phyloP scores from a whole-genome alignment of 2,113 vertebrate genomes.

The Laterallus jamaicensis region DNA sequence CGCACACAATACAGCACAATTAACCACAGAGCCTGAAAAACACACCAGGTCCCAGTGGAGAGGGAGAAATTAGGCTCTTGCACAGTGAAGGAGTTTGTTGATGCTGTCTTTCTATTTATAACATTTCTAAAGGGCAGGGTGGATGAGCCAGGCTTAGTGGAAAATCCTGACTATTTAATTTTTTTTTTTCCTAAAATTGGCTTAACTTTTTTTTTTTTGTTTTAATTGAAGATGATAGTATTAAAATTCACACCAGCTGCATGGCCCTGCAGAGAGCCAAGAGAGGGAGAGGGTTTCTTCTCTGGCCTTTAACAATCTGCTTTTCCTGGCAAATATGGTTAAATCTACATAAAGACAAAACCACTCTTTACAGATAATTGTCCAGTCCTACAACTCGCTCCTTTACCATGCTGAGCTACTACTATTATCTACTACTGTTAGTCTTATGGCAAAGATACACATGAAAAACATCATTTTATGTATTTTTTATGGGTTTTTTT shows the following conservation, averaged over 20 bases:
- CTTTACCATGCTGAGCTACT: background rate
- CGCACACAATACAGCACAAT: slow-evolving; percentile 83
- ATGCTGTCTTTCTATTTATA: slow-evolving; percentile 57
- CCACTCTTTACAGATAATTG: background rate
- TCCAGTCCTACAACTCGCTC: background rate
- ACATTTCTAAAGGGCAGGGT: background rate
- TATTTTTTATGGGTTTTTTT: background rate
- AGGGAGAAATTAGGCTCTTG: slow-evolving; percentile 64
- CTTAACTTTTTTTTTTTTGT: background rate
- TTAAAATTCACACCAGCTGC: background rate
- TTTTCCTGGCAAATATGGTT: background rate
- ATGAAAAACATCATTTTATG: background rate
- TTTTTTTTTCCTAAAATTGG: background rate
- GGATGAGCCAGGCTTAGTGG: background rate
- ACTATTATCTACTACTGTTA: no score
- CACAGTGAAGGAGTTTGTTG: slow-evolving; percentile 32
- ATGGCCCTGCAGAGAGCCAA: background rate
- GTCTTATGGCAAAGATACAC: background rate
- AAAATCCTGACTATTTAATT: background rate
- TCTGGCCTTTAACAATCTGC: background rate
- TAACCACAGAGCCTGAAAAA: slow-evolving; percentile 81
- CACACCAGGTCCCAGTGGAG: slow-evolving; percentile 64
- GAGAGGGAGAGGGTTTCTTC: background rate
- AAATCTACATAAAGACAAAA: background rate
- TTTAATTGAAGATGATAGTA: background rate